These are phyloP conservation scores for Papilio xuthus DNA, from an alignment of 1,140 invertebrate genomes.

Conservation along the genomic window DNA sequence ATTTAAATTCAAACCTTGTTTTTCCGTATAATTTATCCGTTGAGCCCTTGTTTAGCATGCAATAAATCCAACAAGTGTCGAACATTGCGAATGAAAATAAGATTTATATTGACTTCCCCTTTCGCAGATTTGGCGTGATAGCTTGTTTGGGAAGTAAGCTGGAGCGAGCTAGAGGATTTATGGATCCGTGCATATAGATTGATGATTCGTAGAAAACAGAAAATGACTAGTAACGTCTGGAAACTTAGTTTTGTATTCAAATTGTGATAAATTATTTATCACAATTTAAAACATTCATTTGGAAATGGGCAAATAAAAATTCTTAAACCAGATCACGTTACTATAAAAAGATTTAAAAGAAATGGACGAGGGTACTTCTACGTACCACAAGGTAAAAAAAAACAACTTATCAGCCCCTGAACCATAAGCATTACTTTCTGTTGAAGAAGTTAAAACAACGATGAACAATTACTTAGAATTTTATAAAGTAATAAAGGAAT, in stretches of 20 bases:
- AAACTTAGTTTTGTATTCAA: neutral
- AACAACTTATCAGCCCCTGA: no score
- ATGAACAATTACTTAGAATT: neutral
- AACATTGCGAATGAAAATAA: conserved; percentile 30
- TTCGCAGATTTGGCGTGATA: conserved; percentile 31
- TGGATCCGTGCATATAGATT: neutral
- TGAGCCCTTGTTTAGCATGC: conserved; percentile 25
- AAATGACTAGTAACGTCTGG: conserved; percentile 12
- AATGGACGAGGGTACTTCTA: no score
- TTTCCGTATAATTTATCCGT: conserved; percentile 26
- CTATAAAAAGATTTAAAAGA: no score
- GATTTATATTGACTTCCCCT: conserved; percentile 29
- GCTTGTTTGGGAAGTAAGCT: conserved; percentile 29
- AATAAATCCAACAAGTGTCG: conserved; percentile 32
- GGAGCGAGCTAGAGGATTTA: conserved; percentile 18
- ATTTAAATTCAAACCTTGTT: neutral
- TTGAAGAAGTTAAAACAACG: neutral
- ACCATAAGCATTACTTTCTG: neutral
- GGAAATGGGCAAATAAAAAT: no score
- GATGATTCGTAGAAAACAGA: neutral
- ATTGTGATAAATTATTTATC: neutral
- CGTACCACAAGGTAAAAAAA: neutral
- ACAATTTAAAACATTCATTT: no score
- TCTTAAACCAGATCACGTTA: no score
- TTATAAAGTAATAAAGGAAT: neutral